Base-by-base conservation (phyloP, 2,888 invertebrate genomes). In the Cantharis rustica region DNA sequence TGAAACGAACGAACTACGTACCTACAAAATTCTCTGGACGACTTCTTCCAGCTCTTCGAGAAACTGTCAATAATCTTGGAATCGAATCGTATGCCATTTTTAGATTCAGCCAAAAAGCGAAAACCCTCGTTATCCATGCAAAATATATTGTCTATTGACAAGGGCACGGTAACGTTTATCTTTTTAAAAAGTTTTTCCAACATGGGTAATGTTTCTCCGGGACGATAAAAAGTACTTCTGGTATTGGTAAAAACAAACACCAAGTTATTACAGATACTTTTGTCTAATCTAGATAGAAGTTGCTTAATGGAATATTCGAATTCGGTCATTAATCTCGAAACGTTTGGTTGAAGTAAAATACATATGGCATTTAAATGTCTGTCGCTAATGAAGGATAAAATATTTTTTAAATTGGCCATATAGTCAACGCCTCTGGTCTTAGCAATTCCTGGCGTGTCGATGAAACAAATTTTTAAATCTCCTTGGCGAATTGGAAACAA, bases 401-500 rank as follows among this genome's bases (percentile, higher is more conserved):
- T 85, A 63, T 83, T 82, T 73, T 85, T 85, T 69, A 83, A 84
- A 64, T 85, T 85, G 2, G 63, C 23, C 26, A 81, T 71, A 61
- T 78, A 72, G 4, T 75, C 10, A 27, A 27, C 75, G 9, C 84
- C 85, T 27, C 82, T 79, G 5, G 82, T 82, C 69, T 84, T 83
- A 3, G 82, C 83, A 79, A 84, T 81, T 16, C 85, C 85, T 5
- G 85, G 85, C 4, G 85, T 84, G 73, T 85, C 84, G 15, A 85
- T 85, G 13, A 85, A 70, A 16, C 85, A 80, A 15, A 85, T 68
- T 2, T 20, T 16, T 9, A 10, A 13, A 27, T 61, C 16, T 5
- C 16, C 71, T 27, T 13, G n/a, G 20, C n/a, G 17, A 11, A 16
- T 10, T 9, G 17, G 17, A 31, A 71, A 71, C 11, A 63, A 7